Evolutionary conservation across 2,797 vertebrate genomes (phyloP), one percentile per base, ranked within the genome.

Genomic region (Antennarius maculatus): DNA sequence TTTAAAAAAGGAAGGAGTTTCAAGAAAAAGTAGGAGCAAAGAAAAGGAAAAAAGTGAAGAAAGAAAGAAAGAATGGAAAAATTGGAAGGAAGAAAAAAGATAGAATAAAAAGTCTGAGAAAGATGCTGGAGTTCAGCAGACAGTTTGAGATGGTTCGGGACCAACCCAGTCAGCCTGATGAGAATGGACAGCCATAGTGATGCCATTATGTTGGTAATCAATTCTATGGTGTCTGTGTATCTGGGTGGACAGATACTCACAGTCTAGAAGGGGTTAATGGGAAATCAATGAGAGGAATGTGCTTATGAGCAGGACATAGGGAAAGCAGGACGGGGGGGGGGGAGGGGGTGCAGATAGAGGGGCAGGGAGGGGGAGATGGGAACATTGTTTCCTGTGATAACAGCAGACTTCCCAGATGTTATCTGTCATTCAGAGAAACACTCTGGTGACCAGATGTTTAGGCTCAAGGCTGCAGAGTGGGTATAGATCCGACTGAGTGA

Each of bases 371-470:
- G 61, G 61, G 50, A 81, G 88, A 90, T 86, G 85, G 88, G 77
- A 89, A 90, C 87, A 89, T 86, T 92, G 93, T 94, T 92, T 93
- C 85, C 88, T 93, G 89, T 93, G 92, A 94, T 94, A 93, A 89
- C 84, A 89, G 91, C 90, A 93, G 89, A 91, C 91, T 91, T 92
- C 89, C 89, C 93, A 93, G 92, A 94, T 94, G 94, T 92, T 93
- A 92, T 94, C 92, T 91, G 91, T 94, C 93, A 93, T 87, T 93
- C 92, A 92, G 72, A 79, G 82, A 71, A 86, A 72, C 81, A 83
- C 86, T 92, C 90, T 92, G 90, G 81, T 84, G 86, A 86, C 91
- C 94, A 94, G 92, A 94, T 94, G 93, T 94, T 92, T 84, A 82
- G 81, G 69, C 88, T 92, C 86, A 81, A 31, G 28, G 43, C 74